Percentiles rank a stretch among this genome's conserved stretches.
Conservation (phyloP, 2,113 vertebrate species). For the Haemorhous mexicanus region DNA sequence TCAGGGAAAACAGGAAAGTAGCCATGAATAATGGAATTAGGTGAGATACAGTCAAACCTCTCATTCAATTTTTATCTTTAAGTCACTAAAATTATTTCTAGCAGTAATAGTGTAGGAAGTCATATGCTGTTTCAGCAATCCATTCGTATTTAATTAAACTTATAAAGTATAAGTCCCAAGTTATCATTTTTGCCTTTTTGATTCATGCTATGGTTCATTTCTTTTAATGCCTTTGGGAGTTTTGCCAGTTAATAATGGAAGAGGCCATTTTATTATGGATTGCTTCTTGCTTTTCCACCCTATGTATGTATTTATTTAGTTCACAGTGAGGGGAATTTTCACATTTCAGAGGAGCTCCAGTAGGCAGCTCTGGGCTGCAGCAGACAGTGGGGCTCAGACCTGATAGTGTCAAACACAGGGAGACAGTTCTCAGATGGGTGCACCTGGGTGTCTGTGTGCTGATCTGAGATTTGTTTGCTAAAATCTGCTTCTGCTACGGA, state of each 20-base stretch:
- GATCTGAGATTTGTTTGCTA: background rate
- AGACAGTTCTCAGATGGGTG: background rate
- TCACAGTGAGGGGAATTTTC: background rate
- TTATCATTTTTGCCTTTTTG: constrained; percentile 27
- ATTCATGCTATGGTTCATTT: constrained; percentile 18
- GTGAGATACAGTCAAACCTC: background rate
- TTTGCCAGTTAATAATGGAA: constrained; percentile 39
- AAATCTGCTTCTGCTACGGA: background rate
- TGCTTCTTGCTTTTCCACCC: background rate
- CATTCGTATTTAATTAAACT: constrained; percentile 27
- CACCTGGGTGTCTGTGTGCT: background rate
- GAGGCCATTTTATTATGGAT: constrained; percentile 17
- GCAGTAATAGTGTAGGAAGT: background rate
- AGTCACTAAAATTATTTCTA: background rate
- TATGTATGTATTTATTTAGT: background rate
- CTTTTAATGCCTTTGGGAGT: background rate
- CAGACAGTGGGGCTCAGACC: background rate
- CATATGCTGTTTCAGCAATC: background rate
- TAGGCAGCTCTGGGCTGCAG: background rate
- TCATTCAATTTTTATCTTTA: background rate
- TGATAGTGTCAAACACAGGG: background rate
- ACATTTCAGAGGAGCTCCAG: background rate
- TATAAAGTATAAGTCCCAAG: background rate
- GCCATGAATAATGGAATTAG: background rate
- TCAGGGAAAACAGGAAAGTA: background rate